Conservation (phyloP, 2,888 invertebrate genomes). For the Hyppa rectilinea region DNA sequence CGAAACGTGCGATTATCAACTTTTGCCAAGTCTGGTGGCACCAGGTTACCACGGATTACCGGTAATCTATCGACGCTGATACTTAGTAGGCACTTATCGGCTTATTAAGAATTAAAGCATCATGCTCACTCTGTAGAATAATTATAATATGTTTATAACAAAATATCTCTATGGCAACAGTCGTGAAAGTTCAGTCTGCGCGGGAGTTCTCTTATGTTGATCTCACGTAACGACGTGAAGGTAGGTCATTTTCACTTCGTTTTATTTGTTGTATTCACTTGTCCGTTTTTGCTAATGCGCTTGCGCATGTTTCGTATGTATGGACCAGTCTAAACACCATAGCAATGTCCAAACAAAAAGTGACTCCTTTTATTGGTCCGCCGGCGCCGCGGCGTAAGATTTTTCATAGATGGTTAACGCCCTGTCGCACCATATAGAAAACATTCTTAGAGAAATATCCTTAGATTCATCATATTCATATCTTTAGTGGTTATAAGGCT, state of each 20-base stretch:
- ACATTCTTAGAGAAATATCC: neutral
- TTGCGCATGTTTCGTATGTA: neutral
- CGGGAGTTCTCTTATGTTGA: slow-evolving; percentile 3
- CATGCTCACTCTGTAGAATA: neutral
- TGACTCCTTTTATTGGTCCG: neutral
- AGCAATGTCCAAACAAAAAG: neutral
- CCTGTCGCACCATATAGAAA: neutral
- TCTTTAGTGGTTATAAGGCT: neutral
- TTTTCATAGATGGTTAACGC: neutral
- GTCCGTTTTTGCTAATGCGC: neutral
- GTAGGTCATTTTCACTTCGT: slow-evolving; percentile 16
- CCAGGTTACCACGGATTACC: neutral
- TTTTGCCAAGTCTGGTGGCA: neutral
- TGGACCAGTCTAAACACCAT: neutral
- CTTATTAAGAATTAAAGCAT: neutral
- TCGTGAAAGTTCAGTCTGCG: slow-evolving; percentile 29
- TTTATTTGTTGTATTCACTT: neutral
- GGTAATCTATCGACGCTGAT: neutral
- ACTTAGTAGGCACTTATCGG: neutral
- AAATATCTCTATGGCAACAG: slow-evolving; percentile 11
- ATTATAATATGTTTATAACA: neutral
- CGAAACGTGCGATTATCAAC: neutral
- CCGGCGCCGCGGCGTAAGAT: too few relatives aligned
- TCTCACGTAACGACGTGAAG: slow-evolving; percentile 17
- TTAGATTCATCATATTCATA: too few relatives aligned